Evolutionary conservation across 2,113 vertebrate genomes (phyloP).

Genomic region (Xenus cinereus): DNA sequence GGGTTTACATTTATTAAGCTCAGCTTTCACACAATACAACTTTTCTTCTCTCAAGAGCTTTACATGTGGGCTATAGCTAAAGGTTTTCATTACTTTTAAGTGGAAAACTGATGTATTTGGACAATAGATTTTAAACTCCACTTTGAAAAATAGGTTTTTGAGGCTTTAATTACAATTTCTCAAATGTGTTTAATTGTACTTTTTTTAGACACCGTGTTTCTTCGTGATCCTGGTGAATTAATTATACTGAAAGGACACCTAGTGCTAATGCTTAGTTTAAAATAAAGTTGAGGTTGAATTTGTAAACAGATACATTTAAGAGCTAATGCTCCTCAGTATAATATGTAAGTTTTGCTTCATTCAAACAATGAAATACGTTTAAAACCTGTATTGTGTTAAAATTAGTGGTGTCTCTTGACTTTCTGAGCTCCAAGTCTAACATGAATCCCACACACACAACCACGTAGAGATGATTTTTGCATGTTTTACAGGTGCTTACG

Average conservation of each 20-base stretch:
- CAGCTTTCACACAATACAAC: background rate
- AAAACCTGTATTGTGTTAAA: background rate
- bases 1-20: background rate
- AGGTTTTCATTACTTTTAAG: background rate
- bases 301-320: background rate
- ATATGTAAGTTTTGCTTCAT: background rate
- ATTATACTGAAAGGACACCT: background rate
- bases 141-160: background rate
- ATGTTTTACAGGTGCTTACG: background rate
- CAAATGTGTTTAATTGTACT: background rate
- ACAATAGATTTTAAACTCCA: background rate
- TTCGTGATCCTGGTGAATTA: background rate
- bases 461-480: background rate
- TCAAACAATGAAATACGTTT: background rate
- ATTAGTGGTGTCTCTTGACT: background rate
- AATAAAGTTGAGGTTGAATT: background rate
- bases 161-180: background rate
- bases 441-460: background rate
- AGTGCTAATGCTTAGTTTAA: background rate
- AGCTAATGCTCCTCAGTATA: background rate
- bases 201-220: background rate
- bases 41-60: background rate
- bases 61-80: background rate
- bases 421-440: background rate
- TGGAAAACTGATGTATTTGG: background rate